phyloP scores from a whole-genome alignment of 2,113 vertebrate species.

The Catharus minimus region DNA sequence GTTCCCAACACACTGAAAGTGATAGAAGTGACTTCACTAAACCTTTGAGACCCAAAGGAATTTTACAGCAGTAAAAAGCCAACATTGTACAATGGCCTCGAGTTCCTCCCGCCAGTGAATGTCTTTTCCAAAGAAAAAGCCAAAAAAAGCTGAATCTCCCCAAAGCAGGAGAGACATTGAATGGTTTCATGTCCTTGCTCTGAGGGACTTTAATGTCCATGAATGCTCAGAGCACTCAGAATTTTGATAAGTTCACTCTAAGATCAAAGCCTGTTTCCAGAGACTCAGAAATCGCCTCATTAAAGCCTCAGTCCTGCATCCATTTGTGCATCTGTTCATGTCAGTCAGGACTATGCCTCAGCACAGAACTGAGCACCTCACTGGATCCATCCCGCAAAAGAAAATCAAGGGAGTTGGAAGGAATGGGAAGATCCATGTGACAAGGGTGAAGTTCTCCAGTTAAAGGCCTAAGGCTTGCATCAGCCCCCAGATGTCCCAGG shows the following conservation, averaged over 20 bases:
- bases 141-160: conserved; percentile 16
- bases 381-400: neutral
- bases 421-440: neutral
- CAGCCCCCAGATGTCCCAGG: neutral
- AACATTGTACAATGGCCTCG: neutral
- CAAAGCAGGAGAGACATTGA: neutral
- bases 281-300: neutral
- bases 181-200: conserved; percentile 7
- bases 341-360: neutral
- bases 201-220: neutral
- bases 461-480: neutral
- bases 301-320: neutral
- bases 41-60: neutral
- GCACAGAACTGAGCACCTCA: neutral
- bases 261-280: conserved; percentile 22
- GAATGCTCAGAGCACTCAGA: neutral
- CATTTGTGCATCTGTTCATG: neutral
- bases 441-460: neutral
- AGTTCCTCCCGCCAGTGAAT: neutral
- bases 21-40: neutral
- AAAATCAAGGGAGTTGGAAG: neutral
- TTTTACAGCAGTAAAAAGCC: neutral
- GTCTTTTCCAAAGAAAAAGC: neutral
- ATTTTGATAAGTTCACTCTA: neutral
- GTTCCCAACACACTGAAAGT: neutral